Conservation (phyloP, 2,113 vertebrate species). For the Tragelaphus strepsiceros region DNA sequence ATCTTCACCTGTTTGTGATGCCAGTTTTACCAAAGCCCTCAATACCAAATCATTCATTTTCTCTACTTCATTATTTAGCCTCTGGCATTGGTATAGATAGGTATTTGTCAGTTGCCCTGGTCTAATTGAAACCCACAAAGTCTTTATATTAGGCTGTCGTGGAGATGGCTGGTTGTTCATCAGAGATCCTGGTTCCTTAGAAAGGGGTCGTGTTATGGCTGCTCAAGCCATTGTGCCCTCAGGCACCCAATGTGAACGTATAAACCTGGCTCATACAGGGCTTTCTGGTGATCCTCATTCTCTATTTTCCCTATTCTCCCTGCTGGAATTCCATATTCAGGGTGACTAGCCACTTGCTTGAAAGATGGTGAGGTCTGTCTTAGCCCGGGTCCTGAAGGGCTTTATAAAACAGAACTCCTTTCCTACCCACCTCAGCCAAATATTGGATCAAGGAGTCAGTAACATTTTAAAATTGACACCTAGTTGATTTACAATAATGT, state of each 20-base stretch:
- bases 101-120: neutral
- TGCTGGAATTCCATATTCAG: neutral
- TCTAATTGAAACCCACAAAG: neutral
- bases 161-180: neutral
- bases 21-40: neutral
- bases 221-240: fast-evolving
- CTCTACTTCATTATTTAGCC: neutral
- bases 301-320: neutral
- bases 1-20: neutral
- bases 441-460: neutral
- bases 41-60: neutral
- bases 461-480: neutral
- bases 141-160: neutral
- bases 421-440: neutral
- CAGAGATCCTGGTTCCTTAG: neutral
- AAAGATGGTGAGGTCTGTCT: neutral
- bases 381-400: neutral
- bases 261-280: too few species aligned
- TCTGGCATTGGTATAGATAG: neutral
- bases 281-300: neutral
- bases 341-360: neutral
- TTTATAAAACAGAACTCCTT: neutral
- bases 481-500: neutral
- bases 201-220: neutral
- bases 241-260: neutral